Percentiles rank a stretch among this genome's conserved stretches.
phyloP scores from a whole-genome alignment of 2,888 invertebrate species.

The Pheosia gnoma region DNA sequence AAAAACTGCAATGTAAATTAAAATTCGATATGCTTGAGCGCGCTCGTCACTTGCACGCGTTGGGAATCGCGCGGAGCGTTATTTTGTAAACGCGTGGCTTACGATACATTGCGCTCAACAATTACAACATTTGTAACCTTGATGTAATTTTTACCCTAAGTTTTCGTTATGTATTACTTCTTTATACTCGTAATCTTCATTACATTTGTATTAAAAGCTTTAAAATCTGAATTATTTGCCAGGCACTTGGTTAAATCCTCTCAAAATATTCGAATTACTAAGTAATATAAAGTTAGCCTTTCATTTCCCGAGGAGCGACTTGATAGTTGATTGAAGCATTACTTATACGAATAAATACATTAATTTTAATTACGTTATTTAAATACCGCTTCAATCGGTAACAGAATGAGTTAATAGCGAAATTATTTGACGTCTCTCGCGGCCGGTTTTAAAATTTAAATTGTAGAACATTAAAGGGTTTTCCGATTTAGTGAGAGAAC shows the following conservation, averaged over 20 bases:
- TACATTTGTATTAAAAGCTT: constrained; percentile 25
- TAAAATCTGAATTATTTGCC: constrained; percentile 26
- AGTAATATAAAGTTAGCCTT: constrained; percentile 5
- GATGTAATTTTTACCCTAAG: too few relatives aligned
- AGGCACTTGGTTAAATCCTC: constrained; percentile 27
- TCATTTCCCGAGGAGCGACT: constrained; percentile 8
- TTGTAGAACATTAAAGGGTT: constrained; percentile 26
- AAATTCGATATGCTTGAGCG: too few relatives aligned
- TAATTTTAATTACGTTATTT: constrained; percentile 6
- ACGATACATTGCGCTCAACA: too few relatives aligned
- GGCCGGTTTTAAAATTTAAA: constrained; percentile 18
- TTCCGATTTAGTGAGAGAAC: constrained; percentile 25
- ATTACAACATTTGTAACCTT: too few relatives aligned
- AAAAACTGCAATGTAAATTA: too few relatives aligned
- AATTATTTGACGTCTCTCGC: constrained; percentile 19
- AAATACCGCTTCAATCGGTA: constrained; percentile 18
- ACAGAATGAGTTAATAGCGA: constrained; percentile 16
- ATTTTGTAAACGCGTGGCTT: too few relatives aligned
- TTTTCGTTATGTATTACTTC: too few relatives aligned
- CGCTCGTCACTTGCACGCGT: too few relatives aligned
- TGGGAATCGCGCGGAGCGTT: too few relatives aligned
- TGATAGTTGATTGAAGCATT: constrained; percentile 8
- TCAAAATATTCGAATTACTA: constrained; percentile 9
- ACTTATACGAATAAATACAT: constrained; percentile 1
- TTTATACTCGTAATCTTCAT: constrained; percentile 13